Conservation (phyloP, 2,113 vertebrate species). For the Lepus americanus region DNA sequence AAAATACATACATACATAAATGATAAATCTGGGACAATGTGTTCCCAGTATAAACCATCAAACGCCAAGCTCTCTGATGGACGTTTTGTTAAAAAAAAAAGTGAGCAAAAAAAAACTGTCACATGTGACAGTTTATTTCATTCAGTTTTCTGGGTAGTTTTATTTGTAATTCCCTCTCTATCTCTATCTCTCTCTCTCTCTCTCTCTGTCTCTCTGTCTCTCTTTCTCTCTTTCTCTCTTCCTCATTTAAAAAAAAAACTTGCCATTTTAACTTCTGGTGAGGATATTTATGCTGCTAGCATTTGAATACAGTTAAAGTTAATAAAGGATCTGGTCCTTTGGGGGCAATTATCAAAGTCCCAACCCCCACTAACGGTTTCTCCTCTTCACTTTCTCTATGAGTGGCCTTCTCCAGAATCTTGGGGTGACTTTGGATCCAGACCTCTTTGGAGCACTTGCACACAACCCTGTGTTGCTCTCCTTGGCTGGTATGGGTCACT, state of each 20-base stretch:
- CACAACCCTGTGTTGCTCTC: neutral
- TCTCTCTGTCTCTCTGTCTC: neutral
- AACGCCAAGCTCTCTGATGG: neutral
- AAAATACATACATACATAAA: neutral
- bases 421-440: neutral
- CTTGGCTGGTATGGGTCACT: neutral
- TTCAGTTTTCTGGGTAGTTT: neutral
- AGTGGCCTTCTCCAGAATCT: neutral
- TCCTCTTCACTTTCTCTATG: neutral
- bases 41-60: neutral
- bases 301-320: neutral
- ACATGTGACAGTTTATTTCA: neutral
- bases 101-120: neutral
- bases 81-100: slow-evolving; percentile 8
- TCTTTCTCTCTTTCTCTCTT: neutral
- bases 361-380: rapidly evolving
- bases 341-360: neutral
- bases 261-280: neutral
- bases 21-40: neutral
- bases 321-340: neutral
- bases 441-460: rapidly evolving
- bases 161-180: neutral
- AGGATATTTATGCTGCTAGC: neutral
- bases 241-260: neutral
- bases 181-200: neutral